phyloP scores from a whole-genome alignment of 2,113 vertebrate genomes.

The Clarias batrachus region DNA sequence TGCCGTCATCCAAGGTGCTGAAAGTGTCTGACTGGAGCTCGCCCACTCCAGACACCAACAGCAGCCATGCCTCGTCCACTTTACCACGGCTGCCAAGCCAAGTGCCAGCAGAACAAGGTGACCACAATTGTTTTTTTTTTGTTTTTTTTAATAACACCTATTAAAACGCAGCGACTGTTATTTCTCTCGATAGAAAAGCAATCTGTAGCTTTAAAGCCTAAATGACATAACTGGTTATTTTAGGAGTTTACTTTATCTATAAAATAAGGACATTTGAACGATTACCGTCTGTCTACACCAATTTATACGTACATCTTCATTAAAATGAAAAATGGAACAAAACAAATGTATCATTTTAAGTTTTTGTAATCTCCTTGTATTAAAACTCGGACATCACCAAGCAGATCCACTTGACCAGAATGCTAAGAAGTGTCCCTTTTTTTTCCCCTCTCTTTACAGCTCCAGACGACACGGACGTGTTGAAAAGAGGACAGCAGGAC shows the following conservation, averaged over 20 bases:
- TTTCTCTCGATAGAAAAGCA: neutral
- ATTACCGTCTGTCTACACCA: no score
- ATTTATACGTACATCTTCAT: neutral
- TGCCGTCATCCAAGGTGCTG: slow-evolving; percentile 55
- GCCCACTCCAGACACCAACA: slow-evolving; percentile 66
- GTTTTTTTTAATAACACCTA: neutral
- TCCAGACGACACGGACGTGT: slow-evolving; percentile 75
- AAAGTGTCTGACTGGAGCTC: slow-evolving; percentile 76
- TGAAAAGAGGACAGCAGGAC: slow-evolving; percentile 79
- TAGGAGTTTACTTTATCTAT: neutral
- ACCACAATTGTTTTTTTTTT: neutral
- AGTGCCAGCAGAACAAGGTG: slow-evolving; percentile 76
- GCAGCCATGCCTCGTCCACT: slow-evolving; percentile 71
- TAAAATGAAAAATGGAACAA: neutral
- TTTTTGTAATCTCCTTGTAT: neutral
- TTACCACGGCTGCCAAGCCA: slow-evolving; percentile 71
- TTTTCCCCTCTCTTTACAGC: neutral
- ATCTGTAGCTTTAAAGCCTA: neutral
- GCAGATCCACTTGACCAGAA: neutral
- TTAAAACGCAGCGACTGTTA: neutral
- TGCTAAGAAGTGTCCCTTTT: slow-evolving; percentile 29
- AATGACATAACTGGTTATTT: neutral
- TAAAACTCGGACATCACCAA: neutral
- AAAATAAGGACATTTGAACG: neutral
- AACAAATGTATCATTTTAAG: neutral